phyloP scores from a whole-genome alignment of 2,888 invertebrate genomes.

The Mesorhabditis belari region DNA sequence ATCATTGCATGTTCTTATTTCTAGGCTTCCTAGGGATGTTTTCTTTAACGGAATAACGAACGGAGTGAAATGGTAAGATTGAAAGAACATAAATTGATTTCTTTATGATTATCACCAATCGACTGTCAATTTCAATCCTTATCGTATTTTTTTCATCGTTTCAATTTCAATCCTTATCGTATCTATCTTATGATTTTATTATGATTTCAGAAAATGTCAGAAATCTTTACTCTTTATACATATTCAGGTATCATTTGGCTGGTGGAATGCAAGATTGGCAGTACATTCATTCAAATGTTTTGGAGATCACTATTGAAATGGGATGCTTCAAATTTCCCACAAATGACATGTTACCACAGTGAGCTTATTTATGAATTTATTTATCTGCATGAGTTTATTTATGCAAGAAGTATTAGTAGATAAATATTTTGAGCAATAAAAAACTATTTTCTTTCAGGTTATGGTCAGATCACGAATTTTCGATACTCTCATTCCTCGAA shows the following conservation, averaged over 20 bases:
- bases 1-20: too few species aligned
- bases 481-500: slow-evolving; percentile 77
- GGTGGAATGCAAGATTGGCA: slow-evolving; percentile 73
- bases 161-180: neutral
- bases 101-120: neutral
- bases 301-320: slow-evolving; percentile 88
- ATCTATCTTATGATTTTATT: neutral
- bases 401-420: neutral
- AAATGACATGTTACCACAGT: slow-evolving; percentile 62
- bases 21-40: too few species aligned
- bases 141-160: neutral
- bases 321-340: slow-evolving; percentile 87
- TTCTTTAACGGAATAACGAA: too few species aligned
- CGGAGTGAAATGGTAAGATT: too few species aligned
- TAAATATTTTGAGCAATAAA: neutral
- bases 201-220: neutral
- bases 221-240: neutral
- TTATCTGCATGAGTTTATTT: too few species aligned
- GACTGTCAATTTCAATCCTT: neutral
- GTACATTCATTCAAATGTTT: slow-evolving; percentile 80
- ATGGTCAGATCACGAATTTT: slow-evolving; percentile 82
- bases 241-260: slow-evolving; percentile 42
- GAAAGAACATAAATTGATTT: neutral
- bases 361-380: neutral
- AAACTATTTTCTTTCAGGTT: slow-evolving; percentile 56